These are phyloP conservation scores for Apus apus DNA, from an alignment of 2,113 vertebrate species.

Conservation along the genomic window DNA sequence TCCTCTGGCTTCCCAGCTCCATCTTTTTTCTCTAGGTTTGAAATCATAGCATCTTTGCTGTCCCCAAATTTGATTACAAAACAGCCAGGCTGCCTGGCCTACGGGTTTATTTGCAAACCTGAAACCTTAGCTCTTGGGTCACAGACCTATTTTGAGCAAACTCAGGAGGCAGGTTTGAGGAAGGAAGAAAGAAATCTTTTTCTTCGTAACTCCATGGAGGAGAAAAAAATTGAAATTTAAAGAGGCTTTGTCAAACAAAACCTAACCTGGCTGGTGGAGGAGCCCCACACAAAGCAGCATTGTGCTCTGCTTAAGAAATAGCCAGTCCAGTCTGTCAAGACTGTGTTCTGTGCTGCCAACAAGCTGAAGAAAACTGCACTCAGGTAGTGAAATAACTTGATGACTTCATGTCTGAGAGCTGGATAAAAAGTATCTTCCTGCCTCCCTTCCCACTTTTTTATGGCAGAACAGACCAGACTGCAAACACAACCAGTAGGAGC, in stretches of 20 bases:
- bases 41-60: neutral
- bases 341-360: neutral
- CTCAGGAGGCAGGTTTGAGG: neutral
- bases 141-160: neutral
- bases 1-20: neutral
- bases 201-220: neutral
- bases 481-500: neutral
- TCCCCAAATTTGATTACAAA: neutral
- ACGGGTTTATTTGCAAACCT: conserved; percentile 25
- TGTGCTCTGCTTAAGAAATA: conserved; percentile 24
- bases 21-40: neutral
- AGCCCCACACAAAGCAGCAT: neutral
- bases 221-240: neutral
- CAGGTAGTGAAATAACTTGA: conserved; percentile 20
- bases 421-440: neutral
- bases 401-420: conserved; percentile 47
- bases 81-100: neutral
- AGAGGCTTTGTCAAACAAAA: conserved; percentile 58
- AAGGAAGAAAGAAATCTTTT: conserved; percentile 60
- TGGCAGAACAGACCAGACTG: neutral
- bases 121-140: neutral
- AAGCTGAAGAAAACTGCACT: neutral
- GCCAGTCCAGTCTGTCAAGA: conserved; percentile 10
- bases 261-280: neutral
- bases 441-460: neutral